Evolutionary conservation across 2,888 invertebrate genomes (phyloP).

Genomic region (Elysia crispata): DNA sequence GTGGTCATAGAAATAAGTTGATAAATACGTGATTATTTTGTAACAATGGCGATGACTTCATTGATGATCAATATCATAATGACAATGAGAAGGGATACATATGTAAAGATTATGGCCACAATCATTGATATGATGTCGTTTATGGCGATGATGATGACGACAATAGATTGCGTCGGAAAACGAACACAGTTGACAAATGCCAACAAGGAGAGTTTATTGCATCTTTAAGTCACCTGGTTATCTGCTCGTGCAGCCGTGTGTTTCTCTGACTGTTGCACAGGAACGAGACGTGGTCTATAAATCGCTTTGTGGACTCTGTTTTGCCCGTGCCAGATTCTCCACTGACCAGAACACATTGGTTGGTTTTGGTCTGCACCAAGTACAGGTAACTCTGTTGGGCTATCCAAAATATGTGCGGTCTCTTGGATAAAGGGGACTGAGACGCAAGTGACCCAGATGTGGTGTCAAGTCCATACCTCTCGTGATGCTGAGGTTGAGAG

Average conservation of each 20-base stretch:
- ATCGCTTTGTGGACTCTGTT: conserved; percentile 67
- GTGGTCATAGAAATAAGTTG: too few relatives aligned
- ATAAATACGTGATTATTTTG: too few relatives aligned
- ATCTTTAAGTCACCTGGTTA: conserved; percentile 1
- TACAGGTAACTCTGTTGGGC: conserved; percentile 60
- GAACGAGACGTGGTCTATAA: conserved; percentile 59
- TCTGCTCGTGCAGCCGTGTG: not conserved
- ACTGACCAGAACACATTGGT: conserved; percentile 65
- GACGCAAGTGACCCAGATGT: conserved; percentile 36
- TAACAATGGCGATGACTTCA: too few relatives aligned
- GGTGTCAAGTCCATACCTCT: conserved; percentile 51
- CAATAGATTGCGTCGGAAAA: too few relatives aligned
- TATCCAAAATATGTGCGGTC: conserved; percentile 66
- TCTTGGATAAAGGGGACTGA: conserved; percentile 28
- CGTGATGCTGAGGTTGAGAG: conserved; percentile 55
- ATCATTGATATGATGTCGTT: too few relatives aligned
- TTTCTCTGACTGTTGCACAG: not conserved
- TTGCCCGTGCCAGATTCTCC: conserved; percentile 71
- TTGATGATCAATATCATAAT: too few relatives aligned
- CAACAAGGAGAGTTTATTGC: too few relatives aligned
- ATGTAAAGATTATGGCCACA: too few relatives aligned
- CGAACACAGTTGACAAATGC: too few relatives aligned
- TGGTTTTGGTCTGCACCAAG: conserved; percentile 49
- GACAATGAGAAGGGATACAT: too few relatives aligned
- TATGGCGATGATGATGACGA: too few relatives aligned